Conservation (phyloP, 2,113 vertebrate genomes). For the Hucho hucho region DNA sequence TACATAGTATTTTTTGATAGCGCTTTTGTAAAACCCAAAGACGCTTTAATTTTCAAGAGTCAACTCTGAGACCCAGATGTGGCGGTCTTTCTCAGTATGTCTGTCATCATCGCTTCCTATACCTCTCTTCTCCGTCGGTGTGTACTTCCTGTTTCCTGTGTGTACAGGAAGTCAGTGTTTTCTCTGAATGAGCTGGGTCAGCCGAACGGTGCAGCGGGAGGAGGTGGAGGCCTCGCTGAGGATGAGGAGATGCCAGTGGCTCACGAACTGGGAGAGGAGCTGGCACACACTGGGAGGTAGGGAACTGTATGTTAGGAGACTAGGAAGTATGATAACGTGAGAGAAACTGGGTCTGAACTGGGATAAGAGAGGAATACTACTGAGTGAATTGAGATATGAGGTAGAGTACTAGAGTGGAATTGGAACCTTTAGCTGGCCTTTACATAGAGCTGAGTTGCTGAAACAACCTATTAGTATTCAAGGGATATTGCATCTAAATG, state of each 20-base stretch:
- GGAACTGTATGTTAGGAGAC: neutral
- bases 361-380: too few species aligned
- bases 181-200: conserved; percentile 88
- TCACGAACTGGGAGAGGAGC: conserved; percentile 91
- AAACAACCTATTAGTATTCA: too few species aligned
- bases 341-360: too few species aligned
- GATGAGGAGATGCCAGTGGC: conserved; percentile 87
- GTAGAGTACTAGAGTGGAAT: too few species aligned
- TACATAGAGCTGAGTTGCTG: too few species aligned
- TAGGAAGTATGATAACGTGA: neutral
- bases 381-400: too few species aligned
- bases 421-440: too few species aligned
- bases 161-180: conserved; percentile 87
- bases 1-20: neutral
- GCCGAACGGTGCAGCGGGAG: conserved; percentile 84
- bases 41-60: neutral
- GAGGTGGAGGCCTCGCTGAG: conserved; percentile 70
- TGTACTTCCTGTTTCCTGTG: too few species aligned
- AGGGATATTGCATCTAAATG: too few species aligned
- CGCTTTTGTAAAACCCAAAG: neutral
- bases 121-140: neutral
- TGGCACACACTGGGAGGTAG: conserved; percentile 89
- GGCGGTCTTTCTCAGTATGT: neutral
- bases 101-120: neutral
- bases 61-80: too few species aligned